Evolutionary conservation across 1,140 invertebrate species (phyloP).

Genomic region (Sitobion miscanthi): DNA sequence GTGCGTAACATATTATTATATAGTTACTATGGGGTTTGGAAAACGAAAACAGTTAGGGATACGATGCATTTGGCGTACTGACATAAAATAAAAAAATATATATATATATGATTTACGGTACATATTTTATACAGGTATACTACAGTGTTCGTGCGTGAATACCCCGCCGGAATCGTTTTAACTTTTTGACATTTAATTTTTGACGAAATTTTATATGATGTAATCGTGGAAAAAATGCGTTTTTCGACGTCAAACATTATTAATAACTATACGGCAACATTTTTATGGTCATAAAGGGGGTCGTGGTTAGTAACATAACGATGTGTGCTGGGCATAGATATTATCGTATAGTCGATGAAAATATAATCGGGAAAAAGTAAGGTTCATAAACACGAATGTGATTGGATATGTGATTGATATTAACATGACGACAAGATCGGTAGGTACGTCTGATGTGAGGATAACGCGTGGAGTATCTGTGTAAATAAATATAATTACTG

Average conservation of each 20-base stretch:
- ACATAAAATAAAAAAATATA: not conserved
- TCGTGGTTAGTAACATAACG: not conserved
- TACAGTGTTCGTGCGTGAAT: not conserved
- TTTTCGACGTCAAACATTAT: not conserved
- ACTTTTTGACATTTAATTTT: conserved; percentile 1
- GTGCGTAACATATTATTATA: not conserved
- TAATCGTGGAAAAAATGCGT: not conserved
- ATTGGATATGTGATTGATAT: not conserved
- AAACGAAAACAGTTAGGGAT: too few species aligned
- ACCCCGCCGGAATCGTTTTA: not conserved
- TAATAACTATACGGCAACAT: not conserved
- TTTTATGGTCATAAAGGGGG: not conserved
- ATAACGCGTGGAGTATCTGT: not conserved
- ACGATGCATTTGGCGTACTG: not conserved
- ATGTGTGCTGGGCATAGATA: not conserved
- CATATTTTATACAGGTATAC: not conserved
- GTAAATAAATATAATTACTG: not conserved
- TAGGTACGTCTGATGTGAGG: not conserved
- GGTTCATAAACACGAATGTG: not conserved
- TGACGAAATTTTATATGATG: not conserved
- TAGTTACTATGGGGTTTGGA: not conserved
- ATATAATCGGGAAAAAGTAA: not conserved
- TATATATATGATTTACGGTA: not conserved
- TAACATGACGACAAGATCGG: not conserved
- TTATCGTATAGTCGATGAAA: not conserved